Conservation (phyloP, 2,888 invertebrate genomes). For the Drepanosiphum platanoidis region DNA sequence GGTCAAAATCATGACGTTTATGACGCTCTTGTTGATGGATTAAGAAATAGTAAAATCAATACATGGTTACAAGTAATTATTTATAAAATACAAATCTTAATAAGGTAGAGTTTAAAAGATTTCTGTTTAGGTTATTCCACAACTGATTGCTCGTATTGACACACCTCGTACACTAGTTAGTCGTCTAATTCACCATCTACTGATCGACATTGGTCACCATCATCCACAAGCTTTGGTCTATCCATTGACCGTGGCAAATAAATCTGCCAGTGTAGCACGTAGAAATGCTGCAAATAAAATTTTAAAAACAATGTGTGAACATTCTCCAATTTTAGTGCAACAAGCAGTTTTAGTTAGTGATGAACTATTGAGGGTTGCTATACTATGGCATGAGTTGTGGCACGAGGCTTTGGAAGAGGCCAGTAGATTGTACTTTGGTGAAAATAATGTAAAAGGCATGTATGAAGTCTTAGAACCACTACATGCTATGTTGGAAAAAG, state of each 20-base stretch:
- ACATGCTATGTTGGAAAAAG: constrained; percentile 92
- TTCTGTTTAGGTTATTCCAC: constrained; percentile 85
- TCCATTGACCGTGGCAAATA: constrained; percentile 96
- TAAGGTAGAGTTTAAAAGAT: not conserved
- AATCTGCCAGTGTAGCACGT: constrained; percentile 86
- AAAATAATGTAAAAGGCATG: constrained; percentile 96
- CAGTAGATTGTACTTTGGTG: constrained; percentile 92
- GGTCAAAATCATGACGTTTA: constrained; percentile 94
- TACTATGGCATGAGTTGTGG: constrained; percentile 99
- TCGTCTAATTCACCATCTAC: constrained; percentile 87
- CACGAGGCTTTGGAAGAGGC: constrained; percentile 97
- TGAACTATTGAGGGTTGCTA: constrained; percentile 96
- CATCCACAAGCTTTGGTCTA: constrained; percentile 98
- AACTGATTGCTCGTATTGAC: constrained; percentile 97
- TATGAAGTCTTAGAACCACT: constrained; percentile 93
- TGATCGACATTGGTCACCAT: constrained; percentile 96
- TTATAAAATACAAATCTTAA: not conserved
- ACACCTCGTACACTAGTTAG: constrained; percentile 89
- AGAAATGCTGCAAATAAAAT: constrained; percentile 94
- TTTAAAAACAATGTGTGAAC: constrained; percentile 93
- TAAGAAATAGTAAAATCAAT: constrained; percentile 93
- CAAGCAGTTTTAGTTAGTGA: constrained; percentile 97
- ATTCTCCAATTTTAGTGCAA: constrained; percentile 88
- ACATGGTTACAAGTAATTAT: constrained; percentile 89
- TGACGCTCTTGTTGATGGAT: constrained; percentile 91